These are phyloP conservation scores for Corythornis madagascariensis DNA, from an alignment of 2,113 vertebrate genomes.

Conservation along the genomic window DNA sequence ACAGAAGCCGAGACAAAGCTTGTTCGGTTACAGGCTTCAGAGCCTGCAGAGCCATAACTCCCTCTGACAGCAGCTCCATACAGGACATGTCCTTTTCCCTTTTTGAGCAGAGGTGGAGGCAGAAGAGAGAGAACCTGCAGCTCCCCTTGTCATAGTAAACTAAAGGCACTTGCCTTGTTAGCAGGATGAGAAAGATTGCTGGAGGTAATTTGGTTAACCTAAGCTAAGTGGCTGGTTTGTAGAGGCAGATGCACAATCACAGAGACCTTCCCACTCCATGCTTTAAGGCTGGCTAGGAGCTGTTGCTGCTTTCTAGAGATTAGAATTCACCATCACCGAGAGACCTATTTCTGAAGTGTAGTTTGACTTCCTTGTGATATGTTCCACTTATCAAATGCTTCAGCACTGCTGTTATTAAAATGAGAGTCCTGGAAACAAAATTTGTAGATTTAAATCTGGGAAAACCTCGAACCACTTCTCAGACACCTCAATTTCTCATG, in stretches of 20 bases:
- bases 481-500: background rate
- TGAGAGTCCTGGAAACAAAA: background rate
- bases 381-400: background rate
- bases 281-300: background rate
- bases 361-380: background rate
- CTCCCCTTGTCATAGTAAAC: background rate
- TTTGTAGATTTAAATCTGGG: background rate
- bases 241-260: background rate
- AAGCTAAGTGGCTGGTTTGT: background rate
- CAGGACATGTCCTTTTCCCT: background rate
- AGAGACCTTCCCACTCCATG: background rate
- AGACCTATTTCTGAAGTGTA: background rate
- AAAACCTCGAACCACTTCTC: background rate
- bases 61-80: background rate
- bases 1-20: background rate
- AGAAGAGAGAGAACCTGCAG: background rate
- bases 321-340: background rate
- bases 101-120: background rate
- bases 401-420: background rate
- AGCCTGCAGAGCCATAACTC: background rate
- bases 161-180: background rate
- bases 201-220: background rate
- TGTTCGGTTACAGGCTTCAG: accelerated
- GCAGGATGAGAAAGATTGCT: background rate
- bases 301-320: background rate